Base-by-base conservation (phyloP, 2,113 vertebrate genomes). In the Corythornis cristatus region DNA sequence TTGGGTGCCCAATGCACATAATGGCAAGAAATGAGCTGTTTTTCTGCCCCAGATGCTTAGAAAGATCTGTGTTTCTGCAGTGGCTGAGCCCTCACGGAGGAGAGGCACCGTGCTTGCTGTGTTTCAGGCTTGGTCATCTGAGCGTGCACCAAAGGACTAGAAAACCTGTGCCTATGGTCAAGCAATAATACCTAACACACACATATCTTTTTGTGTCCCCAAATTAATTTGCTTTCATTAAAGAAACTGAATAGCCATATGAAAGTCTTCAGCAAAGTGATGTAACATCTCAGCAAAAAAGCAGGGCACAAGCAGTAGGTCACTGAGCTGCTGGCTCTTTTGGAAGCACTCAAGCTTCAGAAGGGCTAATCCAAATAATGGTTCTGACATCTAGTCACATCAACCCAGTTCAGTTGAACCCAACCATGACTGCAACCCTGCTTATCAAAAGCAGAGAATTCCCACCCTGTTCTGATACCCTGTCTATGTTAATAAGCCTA, bases 1-100 rank as follows among this genome's bases (percentile, higher is more conserved):
- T 56, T 3, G 1, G 0, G 1, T 43, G 29, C 26, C 9, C 0
- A 0, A 11, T 53, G 31, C 17, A 53, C n/a, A 40, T 23, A 50
- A 50, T 23, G 1, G 21, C 43, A 46, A 86, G 35, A 46, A 78
- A 53, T 1, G 1, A 62, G 19, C 7, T 14, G 14, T 12, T 40
- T 88, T 85, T 76, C 67, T 60, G 61, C 28, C 37, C 10, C 26
- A 15, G 26, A 37, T 43, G 19, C 15, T 75, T 40, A 61, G 64
- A 23, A 71, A 76, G 37, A 26, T 40, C 31, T 46, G 40, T 17
- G 56, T 33, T 51, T 60, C 37, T 31, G 42, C 66, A 35, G 77
- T 61, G n/a, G 35, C n/a, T 11, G 46, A 73, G 5, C 6, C 11
- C 9, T 51, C 11, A 2, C 3, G 18, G 51, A 33, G 60, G 14